A percentile compares a stretch with the other conserved stretches of the same genome.
phyloP scores from a whole-genome alignment of 2,113 vertebrate genomes.

The Oncorhynchus masou region DNA sequence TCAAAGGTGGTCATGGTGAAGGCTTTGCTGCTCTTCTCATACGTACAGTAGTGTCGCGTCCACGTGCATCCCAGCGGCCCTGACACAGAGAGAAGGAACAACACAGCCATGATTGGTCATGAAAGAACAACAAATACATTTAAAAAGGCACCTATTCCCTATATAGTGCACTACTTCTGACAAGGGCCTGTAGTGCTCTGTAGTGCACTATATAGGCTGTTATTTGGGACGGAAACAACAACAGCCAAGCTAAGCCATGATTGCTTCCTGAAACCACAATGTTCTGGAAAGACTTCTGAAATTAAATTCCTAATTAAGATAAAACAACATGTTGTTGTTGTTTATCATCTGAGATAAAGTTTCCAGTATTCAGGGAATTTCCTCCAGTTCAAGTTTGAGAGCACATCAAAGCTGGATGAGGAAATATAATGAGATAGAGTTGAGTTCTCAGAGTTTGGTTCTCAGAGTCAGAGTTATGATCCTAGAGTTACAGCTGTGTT shows the following conservation, averaged over 20 bases:
- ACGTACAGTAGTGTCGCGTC: slow-evolving; percentile 96
- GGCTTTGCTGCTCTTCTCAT: slow-evolving; percentile 89
- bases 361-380: slow-evolving; percentile 44
- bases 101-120: background rate
- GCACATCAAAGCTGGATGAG: slow-evolving; percentile 53
- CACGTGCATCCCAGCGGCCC: slow-evolving; percentile 95
- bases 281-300: slow-evolving; percentile 52
- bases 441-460: no score
- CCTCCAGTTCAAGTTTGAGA: slow-evolving; percentile 39
- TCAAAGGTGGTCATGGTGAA: slow-evolving; percentile 93
- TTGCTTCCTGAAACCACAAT: slow-evolving; percentile 32
- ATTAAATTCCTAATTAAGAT: slow-evolving; percentile 55
- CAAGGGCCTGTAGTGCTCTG: background rate
- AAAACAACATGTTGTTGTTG: slow-evolving; percentile 23
- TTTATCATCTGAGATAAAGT: slow-evolving; percentile 56
- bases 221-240: no score
- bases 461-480: no score
- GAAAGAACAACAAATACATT: no score
- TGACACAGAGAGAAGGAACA: slow-evolving; percentile 53
- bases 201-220: no score
- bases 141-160: no score
- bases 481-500: no score
- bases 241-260: background rate
- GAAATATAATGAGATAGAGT: no score
- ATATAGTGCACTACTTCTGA: no score